Evolutionary conservation across 2,888 invertebrate species (phyloP), one percentile per base, ranked within the genome.

Genomic region (Amphipoea lucens): DNA sequence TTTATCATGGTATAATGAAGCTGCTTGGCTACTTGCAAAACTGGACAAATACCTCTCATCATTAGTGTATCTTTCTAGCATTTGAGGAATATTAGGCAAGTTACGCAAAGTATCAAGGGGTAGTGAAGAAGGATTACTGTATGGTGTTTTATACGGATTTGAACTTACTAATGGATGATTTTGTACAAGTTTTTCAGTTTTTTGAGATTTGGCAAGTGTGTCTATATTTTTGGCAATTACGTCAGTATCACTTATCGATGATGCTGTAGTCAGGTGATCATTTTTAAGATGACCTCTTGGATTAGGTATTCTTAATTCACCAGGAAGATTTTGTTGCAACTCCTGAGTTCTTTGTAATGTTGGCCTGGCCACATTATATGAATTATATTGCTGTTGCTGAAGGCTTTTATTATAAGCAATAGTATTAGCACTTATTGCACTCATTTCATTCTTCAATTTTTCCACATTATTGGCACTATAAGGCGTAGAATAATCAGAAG

Each of bases 81-180:
- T 97, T 92, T 97, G 97, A 23, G 97, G 97, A 81, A 97, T 94
- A 91, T 97, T 97, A 9, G 97, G 96, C 80, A 97, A 92, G 92
- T 97, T 97, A 65, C 97, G 94, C 80, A 97, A 91, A 66, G 96
- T 95, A 74, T 97, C 97, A 79, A 97, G 94, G 65, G 97, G 96
- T 72, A 97, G 92, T 20, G 96, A 87, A 2, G 96, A 91, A 84
- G 96, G 93, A 73, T 93, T 90, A 82, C 92, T 94, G 77, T 96
- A 96, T 14, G 96, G 94, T 57, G 95, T 92, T 90, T 96, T 97
- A 84, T 96, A 97, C 4, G 94, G 93, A 84, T 95, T 92, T n/a
- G 96, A 93, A 77, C 90, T 93, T n/a, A 94, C 94, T 72, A 96
- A 85, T 71, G 95, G 93, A 86, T 95, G 96, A 85, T 94, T 95